Conservation (phyloP, 2,888 invertebrate genomes). For the Zeuzera pyrina region DNA sequence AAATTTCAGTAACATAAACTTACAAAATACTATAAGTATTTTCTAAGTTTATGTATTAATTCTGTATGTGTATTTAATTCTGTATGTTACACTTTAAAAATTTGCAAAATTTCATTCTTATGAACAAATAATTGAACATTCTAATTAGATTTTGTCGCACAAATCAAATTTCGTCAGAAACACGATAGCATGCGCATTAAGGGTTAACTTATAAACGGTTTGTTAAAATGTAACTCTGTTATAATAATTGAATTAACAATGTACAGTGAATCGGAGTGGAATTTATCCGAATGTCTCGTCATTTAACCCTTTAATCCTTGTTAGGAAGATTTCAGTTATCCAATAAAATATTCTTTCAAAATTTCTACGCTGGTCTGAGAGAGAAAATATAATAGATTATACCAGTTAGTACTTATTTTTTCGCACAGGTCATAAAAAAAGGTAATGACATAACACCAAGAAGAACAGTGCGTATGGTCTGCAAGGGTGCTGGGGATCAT, state of each 20-base stretch:
- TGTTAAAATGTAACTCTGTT: slow-evolving; percentile 47
- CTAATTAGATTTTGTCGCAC: slow-evolving; percentile 11
- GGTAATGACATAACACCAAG: no score
- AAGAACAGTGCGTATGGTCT: no score
- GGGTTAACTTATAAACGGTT: slow-evolving; percentile 44
- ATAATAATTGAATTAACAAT: slow-evolving; percentile 50
- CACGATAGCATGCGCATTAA: slow-evolving; percentile 40
- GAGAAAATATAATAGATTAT: no score
- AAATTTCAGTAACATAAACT: no score
- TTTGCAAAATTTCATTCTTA: not conserved
- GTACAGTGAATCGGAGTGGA: slow-evolving; percentile 42
- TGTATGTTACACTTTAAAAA: not conserved
- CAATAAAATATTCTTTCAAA: no score
- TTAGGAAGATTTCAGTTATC: no score
- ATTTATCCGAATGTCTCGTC: slow-evolving; percentile 52
- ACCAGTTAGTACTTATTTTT: no score
- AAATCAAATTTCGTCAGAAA: slow-evolving; percentile 29
- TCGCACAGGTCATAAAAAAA: no score
- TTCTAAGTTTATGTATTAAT: no score
- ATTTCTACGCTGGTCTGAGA: no score
- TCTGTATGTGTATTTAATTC: not conserved
- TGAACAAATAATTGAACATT: not conserved
- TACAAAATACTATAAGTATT: no score
- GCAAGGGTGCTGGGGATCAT: no score
- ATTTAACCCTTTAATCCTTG: slow-evolving; percentile 52